phyloP scores from a whole-genome alignment of 2,888 invertebrate species.

The Megamerina dolium region DNA sequence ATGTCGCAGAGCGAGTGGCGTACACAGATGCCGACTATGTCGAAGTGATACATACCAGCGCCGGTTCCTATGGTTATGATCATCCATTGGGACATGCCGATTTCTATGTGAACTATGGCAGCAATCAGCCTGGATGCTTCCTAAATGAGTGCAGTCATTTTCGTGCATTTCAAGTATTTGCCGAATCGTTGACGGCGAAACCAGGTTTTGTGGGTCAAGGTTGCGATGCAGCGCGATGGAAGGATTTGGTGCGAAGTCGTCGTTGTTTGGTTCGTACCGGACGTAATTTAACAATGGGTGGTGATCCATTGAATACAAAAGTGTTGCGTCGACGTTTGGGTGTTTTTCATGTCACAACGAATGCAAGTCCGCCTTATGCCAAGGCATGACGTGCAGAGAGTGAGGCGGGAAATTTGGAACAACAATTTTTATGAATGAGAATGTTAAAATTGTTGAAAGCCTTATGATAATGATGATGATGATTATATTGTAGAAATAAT shows the following conservation, averaged over 20 bases:
- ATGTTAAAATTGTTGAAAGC: slow-evolving; percentile 29
- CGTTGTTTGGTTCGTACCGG: slow-evolving; percentile 28
- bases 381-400: slow-evolving; percentile 6
- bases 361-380: slow-evolving; percentile 30
- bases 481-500: slow-evolving; percentile 21
- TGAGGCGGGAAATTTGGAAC: no score
- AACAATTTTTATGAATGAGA: neutral
- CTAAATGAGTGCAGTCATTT: slow-evolving; percentile 43
- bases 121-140: slow-evolving; percentile 57
- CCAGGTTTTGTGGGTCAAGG: slow-evolving; percentile 28
- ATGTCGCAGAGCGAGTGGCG: slow-evolving; percentile 50
- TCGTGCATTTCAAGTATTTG: slow-evolving; percentile 40
- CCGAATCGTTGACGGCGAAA: slow-evolving; percentile 25
- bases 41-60: slow-evolving; percentile 67
- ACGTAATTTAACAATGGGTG: slow-evolving; percentile 28
- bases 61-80: slow-evolving; percentile 46
- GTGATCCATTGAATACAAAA: slow-evolving; percentile 25
- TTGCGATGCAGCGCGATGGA: slow-evolving; percentile 30
- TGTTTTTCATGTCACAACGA: slow-evolving; percentile 37
- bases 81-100: slow-evolving; percentile 53
- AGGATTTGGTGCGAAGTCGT: slow-evolving; percentile 29
- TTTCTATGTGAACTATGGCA: slow-evolving; percentile 58
- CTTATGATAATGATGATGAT: slow-evolving; percentile 13
- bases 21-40: slow-evolving; percentile 62
- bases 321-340: slow-evolving; percentile 26